These are phyloP conservation scores for Acromyrmex echinatior DNA, from an alignment of 1,140 invertebrate genomes.

Conservation along the genomic window DNA sequence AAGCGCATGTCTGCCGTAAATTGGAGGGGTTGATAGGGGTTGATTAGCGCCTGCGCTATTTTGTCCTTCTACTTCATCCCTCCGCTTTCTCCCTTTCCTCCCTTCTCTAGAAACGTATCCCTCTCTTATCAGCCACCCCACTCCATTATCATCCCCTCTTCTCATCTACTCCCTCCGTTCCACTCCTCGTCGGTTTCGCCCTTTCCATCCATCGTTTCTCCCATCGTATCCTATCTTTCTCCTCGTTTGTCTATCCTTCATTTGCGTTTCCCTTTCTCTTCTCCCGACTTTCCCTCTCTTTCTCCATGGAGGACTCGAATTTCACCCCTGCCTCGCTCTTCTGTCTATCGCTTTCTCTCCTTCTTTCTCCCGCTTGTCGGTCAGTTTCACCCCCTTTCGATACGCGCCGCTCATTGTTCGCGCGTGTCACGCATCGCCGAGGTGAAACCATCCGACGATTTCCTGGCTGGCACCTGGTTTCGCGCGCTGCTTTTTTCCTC, in stretches of 20 bases:
- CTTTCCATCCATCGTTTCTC: slow-evolving; percentile 40
- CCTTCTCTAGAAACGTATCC: slow-evolving; percentile 31
- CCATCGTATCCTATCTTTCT: slow-evolving; percentile 20
- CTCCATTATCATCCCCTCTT: slow-evolving; percentile 22
- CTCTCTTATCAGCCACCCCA: slow-evolving; percentile 52
- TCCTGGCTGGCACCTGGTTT: slow-evolving; percentile 80
- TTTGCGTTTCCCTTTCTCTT: slow-evolving; percentile 50
- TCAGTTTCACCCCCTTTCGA: slow-evolving; percentile 73
- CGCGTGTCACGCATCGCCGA: slow-evolving; percentile 83
- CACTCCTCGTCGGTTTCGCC: slow-evolving; percentile 26
- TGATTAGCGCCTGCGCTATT: slow-evolving; percentile 69
- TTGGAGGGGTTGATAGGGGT: slow-evolving; percentile 54
- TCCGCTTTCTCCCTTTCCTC: slow-evolving; percentile 28
- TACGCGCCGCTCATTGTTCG: slow-evolving; percentile 80
- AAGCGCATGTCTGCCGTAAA: slow-evolving; percentile 74
- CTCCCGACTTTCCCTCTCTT: slow-evolving; percentile 56
- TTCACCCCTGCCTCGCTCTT: slow-evolving; percentile 25
- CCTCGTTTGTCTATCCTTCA: slow-evolving; percentile 4
- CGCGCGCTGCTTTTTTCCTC: slow-evolving; percentile 74
- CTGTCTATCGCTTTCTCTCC: slow-evolving; percentile 45
- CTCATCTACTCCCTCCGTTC: neutral
- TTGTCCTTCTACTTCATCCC: neutral
- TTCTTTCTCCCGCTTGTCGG: slow-evolving; percentile 54
- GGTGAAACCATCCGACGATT: slow-evolving; percentile 83
- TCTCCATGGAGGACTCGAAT: slow-evolving; percentile 6